Evolutionary conservation across 2,888 invertebrate species (phyloP).

Genomic region (Drosophila helvetica): DNA sequence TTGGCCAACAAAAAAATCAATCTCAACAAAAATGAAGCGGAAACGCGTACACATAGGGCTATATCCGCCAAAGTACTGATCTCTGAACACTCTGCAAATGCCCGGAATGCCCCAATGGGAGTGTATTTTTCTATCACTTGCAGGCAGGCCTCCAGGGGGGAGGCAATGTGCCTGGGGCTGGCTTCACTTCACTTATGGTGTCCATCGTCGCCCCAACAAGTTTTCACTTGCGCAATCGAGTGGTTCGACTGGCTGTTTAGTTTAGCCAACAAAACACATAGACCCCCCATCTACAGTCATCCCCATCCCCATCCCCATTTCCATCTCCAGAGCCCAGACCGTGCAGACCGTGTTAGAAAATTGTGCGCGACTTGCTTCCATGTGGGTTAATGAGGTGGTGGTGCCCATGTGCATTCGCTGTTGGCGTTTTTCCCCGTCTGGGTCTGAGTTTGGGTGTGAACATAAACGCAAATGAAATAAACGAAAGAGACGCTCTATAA

Average conservation of each 20-base stretch:
- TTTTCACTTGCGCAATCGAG: constrained; percentile 51
- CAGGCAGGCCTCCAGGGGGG: constrained; percentile 2
- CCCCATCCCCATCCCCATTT: not conserved
- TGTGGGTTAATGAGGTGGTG: constrained; percentile 48
- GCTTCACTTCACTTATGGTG: constrained; percentile 23
- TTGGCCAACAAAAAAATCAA: too few relatives aligned
- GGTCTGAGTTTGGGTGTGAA: constrained; percentile 23
- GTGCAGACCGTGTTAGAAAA: constrained; percentile 23
- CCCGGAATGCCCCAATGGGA: constrained; percentile 5
- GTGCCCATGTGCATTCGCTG: constrained; percentile 21
- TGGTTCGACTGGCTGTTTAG: constrained; percentile 22
- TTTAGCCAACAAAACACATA: constrained; percentile 2
- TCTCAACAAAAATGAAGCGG: not conserved
- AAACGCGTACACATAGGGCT: not conserved
- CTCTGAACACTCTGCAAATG: not conserved
- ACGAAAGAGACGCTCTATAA: constrained; percentile 18
- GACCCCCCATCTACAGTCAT: constrained; percentile 22
- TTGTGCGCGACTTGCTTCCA: constrained; percentile 30
- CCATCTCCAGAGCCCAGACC: not conserved
- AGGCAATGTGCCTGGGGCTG: not conserved
- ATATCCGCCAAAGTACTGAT: not conserved
- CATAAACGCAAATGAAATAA: constrained; percentile 43
- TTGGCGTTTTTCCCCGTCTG: not conserved
- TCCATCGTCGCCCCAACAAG: constrained; percentile 43
- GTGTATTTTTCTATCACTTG: constrained; percentile 22